Evolutionary conservation across 2,797 vertebrate genomes (phyloP).

Genomic region (Rhodeus uyekii): DNA sequence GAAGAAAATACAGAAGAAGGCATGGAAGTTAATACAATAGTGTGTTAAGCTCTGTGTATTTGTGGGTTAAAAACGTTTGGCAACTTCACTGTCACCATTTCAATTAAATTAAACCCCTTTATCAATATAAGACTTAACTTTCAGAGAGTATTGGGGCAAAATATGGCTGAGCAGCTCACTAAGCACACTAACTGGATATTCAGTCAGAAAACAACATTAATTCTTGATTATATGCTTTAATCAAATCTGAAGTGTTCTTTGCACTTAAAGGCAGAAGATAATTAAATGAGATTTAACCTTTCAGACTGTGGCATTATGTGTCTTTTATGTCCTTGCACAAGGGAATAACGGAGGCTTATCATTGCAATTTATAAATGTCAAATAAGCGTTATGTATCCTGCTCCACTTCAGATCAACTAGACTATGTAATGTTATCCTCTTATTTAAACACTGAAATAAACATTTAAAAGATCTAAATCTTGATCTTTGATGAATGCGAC

Average conservation of each 20-base stretch:
- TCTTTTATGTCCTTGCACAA: conserved; percentile 44
- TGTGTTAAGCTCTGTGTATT: background rate
- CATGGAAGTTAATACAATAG: background rate
- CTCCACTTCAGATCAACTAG: background rate
- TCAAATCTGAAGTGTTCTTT: background rate
- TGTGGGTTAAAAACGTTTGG: background rate
- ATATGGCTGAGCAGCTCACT: background rate
- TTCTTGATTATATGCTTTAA: background rate
- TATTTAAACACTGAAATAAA: background rate
- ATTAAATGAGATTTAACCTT: conserved; percentile 23
- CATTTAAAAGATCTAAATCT: background rate
- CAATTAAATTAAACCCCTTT: conserved; percentile 7
- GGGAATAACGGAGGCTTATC: conserved; percentile 9
- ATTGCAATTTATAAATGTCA: conserved; percentile 21
- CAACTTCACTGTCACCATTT: background rate
- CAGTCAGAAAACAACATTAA: background rate
- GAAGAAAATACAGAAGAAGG: background rate
- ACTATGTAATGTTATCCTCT: background rate
- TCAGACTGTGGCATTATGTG: conserved; percentile 32
- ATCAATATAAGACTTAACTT: background rate
- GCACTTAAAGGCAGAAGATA: background rate
- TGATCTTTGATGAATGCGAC: conserved; percentile 3
- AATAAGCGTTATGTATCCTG: background rate
- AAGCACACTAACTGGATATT: background rate
- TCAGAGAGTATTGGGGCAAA: background rate